Base-by-base conservation (phyloP, 2,797 vertebrate genomes). In the Lutjanus campechanus region DNA sequence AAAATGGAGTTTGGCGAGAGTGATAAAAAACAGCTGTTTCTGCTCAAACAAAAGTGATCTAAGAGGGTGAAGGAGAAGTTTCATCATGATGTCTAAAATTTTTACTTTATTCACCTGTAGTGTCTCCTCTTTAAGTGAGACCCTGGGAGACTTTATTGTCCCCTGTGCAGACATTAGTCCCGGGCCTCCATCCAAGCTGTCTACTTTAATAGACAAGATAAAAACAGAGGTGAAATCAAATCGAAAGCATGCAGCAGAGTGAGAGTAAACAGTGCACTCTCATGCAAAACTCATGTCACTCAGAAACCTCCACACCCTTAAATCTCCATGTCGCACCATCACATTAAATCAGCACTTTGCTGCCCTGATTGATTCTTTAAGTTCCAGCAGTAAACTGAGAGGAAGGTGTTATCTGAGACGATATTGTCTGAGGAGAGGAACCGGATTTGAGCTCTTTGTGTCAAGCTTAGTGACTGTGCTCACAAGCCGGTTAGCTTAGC, bases 371-470 rank as follows among this genome's bases (percentile, higher is more conserved):
- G 29, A 29, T 29, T 29, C 29, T 29, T 29, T 29, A 29, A 12
- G 47, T 70, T 68, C 41, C 29, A 3, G 11, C 8, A 13, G 54
- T 46, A 11, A 22, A 59, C 1, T 8, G 55, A 70, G 54, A 12
- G 40, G 3, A 43, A 19, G 41, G 44, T 53, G 46, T 60, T 63
- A 47, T 29, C 16, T 20, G 2, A 76, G 41, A 11, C 47, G 20
- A 8, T 12, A 4, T 55, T 40, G 29, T 76, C 53, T 19, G 29
- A 73, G 59, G 46, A 49, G 56, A 41, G 46, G 56, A n/a, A 53
- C 11, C 64, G 72, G 69, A 80, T 85, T 75, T 77, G 17, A 74
- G 79, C 63, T 73, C 20, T 83, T 71, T 80, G 55, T 83, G 60
- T 73, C 15, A 55, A 79, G 51, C 67, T 80, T 54, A 77, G 51